phyloP scores from a whole-genome alignment of 2,113 vertebrate species.

The Phyllostomus hastatus region DNA sequence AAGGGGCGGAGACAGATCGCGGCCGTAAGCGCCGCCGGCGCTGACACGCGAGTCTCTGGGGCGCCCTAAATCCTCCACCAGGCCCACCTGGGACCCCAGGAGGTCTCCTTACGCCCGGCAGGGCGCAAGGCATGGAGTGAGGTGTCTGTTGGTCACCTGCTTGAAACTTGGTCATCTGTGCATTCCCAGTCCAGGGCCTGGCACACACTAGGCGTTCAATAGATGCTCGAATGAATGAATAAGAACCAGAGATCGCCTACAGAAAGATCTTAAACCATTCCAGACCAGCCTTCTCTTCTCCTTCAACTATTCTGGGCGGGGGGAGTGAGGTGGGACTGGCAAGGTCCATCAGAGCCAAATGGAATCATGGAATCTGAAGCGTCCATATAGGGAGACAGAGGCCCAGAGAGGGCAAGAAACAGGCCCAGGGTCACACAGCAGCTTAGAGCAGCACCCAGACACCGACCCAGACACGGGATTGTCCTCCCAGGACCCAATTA shows the following conservation, averaged over 20 bases:
- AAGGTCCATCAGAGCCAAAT: background rate
- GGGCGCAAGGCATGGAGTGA: background rate
- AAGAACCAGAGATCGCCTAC: background rate
- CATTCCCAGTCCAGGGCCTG: background rate
- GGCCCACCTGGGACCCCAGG: background rate
- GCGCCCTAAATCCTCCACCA: background rate
- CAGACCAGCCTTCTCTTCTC: background rate
- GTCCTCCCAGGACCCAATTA: background rate
- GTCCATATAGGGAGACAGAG: background rate
- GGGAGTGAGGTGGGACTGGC: background rate
- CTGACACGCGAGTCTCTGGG: background rate
- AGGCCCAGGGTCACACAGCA: background rate
- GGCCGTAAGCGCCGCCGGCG: background rate
- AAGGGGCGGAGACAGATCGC: constrained; percentile 67
- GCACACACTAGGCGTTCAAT: constrained; percentile 35
- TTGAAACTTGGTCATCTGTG: background rate
- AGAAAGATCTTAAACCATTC: background rate
- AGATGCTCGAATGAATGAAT: background rate
- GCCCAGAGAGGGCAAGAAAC: background rate
- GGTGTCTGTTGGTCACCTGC: background rate
- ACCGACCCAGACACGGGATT: no score
- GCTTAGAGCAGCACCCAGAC: background rate
- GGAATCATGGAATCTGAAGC: background rate
- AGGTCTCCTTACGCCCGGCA: background rate
- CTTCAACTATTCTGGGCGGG: no score